phyloP scores from a whole-genome alignment of 2,888 invertebrate genomes.

The Metacarcinus magister region DNA sequence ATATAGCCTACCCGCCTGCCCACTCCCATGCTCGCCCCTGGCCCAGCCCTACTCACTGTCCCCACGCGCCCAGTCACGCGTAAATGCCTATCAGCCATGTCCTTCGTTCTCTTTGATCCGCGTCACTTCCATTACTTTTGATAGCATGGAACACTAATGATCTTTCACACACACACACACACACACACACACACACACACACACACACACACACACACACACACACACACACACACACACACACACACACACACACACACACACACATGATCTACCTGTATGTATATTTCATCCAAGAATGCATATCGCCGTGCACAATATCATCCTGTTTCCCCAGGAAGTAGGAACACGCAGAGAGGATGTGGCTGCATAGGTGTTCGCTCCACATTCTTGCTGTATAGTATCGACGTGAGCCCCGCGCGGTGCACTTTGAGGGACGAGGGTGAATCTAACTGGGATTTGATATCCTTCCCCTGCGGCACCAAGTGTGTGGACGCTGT shows the following conservation, averaged over 20 bases:
- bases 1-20: not conserved
- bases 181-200: too few relatives aligned
- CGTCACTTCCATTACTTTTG: constrained; percentile 53
- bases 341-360: too few relatives aligned
- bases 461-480: not conserved
- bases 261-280: too few relatives aligned
- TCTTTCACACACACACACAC: constrained; percentile 33
- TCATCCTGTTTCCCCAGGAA: too few relatives aligned
- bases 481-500: not conserved
- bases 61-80: not conserved
- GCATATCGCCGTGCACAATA: not conserved
- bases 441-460: not conserved
- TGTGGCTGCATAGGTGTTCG: too few relatives aligned
- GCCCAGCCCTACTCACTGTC: not conserved
- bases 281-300: not conserved
- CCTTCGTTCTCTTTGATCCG: constrained; percentile 48
- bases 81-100: constrained; percentile 46
- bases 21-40: not conserved
- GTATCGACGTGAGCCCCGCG: not conserved
- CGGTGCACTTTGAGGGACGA: not conserved
- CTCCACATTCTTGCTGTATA: too few relatives aligned
- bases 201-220: too few relatives aligned
- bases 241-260: too few relatives aligned
- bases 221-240: too few relatives aligned
- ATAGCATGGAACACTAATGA: constrained; percentile 41